Conservation (phyloP, 2,888 invertebrate genomes). For the Amorpha juglandis region DNA sequence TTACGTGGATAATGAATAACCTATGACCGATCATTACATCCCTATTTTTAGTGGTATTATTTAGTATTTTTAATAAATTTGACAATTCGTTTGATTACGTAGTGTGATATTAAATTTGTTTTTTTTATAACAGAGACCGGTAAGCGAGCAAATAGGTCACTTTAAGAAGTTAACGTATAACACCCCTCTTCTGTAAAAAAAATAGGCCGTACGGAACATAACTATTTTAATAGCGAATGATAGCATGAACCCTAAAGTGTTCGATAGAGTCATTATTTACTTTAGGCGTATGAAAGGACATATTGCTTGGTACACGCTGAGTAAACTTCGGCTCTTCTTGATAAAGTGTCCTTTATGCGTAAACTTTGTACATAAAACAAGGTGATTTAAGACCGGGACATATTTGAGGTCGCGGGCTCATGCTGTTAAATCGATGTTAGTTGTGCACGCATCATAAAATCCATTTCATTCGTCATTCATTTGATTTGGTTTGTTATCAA, state of each 20-base stretch:
- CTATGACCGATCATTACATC: too few relatives aligned
- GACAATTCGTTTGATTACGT: too few relatives aligned
- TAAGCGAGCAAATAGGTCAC: too few relatives aligned
- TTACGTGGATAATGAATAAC: constrained; percentile 16
- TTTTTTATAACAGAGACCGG: too few relatives aligned
- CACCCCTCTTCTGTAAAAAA: background rate
- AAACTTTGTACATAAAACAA: constrained; percentile 54
- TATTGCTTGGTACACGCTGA: constrained; percentile 45
- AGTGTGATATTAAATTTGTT: too few relatives aligned
- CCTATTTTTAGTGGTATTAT: too few relatives aligned
- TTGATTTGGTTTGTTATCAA: constrained; percentile 4
- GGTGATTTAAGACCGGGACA: constrained; percentile 44
- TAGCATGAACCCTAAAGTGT: constrained; percentile 22
- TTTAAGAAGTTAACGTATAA: too few relatives aligned
- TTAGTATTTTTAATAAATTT: too few relatives aligned
- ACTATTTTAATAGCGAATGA: background rate
- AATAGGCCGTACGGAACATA: background rate
- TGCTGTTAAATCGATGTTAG: constrained; percentile 21
- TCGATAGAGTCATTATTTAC: constrained; percentile 28
- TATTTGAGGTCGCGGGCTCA: constrained; percentile 33
- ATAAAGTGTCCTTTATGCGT: constrained; percentile 51
- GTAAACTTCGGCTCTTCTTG: constrained; percentile 44
- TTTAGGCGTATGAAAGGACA: constrained; percentile 34
- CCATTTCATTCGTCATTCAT: background rate
- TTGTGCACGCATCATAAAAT: constrained; percentile 27